Base-by-base conservation (phyloP, 2,797 vertebrate species). In the Ambastaia sidthimunki region DNA sequence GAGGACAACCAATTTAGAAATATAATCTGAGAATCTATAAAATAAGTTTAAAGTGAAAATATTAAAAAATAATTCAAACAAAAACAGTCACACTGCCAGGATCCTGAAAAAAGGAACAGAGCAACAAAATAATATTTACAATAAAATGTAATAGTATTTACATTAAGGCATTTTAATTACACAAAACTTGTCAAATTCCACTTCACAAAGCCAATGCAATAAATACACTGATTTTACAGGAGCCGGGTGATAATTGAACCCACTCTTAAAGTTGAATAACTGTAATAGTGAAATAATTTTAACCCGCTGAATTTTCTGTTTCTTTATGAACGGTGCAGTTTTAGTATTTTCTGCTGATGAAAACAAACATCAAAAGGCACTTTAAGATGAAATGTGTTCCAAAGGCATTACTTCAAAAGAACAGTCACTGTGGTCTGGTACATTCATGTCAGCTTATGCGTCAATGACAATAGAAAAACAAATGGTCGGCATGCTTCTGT, bases 91-190 rank as follows among this genome's bases (percentile, higher is more conserved):
- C 95, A 93, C 91, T 89, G 86, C 91, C 91, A 89, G 88, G 89
- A 95, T 95, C 94, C 94, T 89, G 95, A 95, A 93, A 89, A 93
- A 95, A 66, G 80, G 76, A 71, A 94, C 94, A 94, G 88, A 93
- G 95, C 94, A 95, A 92, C 91, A 89, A 93, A 95, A 88, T 80
- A 85, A 87, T 97, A 98, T 98, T 94, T 98, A 99, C 97, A 98
- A 91, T 94, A 25, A 94, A 95, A 78, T 71, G 68, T 78, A 19
- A 71, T 86, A 81, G 86, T 99, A 98, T 99, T 95, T 99, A 99
- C 97, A 95, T 94, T 94, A 94, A 93, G 94, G 93, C 93, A 93
- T 93, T 92, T 93, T 89, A 93, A 90, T 90, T 93, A 88, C 89
- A 91, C 86, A 85, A 89, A 89, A 91, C 90, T 84, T 89, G 86